Conservation (phyloP, 2,888 invertebrate species). For the Nomada ruficornis region DNA sequence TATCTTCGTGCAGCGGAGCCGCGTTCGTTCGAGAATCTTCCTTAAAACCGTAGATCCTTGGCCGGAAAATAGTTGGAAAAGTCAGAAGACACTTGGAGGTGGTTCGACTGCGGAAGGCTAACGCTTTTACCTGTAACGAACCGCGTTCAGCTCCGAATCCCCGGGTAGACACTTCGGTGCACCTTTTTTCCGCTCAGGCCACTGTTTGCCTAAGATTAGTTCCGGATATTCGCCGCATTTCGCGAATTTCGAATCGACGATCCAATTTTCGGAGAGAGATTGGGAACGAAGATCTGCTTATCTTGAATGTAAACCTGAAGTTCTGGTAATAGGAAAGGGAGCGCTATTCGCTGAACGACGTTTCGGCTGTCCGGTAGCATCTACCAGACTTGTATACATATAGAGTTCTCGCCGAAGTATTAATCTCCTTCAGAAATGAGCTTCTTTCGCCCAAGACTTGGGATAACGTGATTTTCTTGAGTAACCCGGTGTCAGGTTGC, state of each 20-base stretch:
- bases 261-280: background rate
- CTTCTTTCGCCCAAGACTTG: background rate
- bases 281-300: background rate
- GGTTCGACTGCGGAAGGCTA: background rate
- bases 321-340: background rate
- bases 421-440: constrained; percentile 20
- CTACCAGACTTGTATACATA: background rate
- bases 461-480: constrained; percentile 30
- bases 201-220: constrained; percentile 3
- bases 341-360: background rate
- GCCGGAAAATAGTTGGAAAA: constrained; percentile 17
- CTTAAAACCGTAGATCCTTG: background rate
- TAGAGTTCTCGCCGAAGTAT: background rate
- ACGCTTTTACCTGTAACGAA: constrained; percentile 39
- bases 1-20: constrained; percentile 4
- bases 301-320: background rate
- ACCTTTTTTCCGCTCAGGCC: constrained; percentile 7
- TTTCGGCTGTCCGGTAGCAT: background rate
- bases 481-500: background rate
- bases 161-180: constrained; percentile 5
- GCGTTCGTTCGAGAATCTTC: background rate
- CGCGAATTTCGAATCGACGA: background rate
- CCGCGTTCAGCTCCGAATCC: constrained; percentile 8
- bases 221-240: background rate
- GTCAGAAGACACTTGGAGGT: constrained; percentile 11